These are phyloP conservation scores for Metellina segmentata DNA, from an alignment of 2,888 invertebrate genomes.

Conservation along the genomic window DNA sequence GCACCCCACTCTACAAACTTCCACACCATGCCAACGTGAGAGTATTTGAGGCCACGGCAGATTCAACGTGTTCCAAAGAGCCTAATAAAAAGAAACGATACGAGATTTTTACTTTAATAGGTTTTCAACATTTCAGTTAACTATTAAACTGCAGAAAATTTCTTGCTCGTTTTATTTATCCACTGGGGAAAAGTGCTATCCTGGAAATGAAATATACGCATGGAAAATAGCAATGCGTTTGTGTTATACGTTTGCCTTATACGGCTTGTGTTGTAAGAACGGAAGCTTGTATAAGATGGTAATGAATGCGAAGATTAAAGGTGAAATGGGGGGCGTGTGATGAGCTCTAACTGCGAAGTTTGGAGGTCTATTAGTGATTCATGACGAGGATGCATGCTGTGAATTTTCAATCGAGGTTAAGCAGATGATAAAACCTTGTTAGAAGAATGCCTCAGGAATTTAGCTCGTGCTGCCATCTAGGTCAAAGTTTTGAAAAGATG, in stretches of 20 bases:
- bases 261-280: neutral
- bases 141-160: too few relatives aligned
- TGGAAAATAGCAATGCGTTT: too few relatives aligned
- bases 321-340: slow-evolving; percentile 13
- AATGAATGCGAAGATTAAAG: slow-evolving; percentile 21
- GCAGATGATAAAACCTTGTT: neutral
- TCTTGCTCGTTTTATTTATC: too few relatives aligned
- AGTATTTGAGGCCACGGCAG: too few relatives aligned
- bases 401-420: slow-evolving; percentile 41
- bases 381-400: slow-evolving; percentile 17
- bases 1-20: too few relatives aligned
- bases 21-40: too few relatives aligned
- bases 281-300: slow-evolving; percentile 6
- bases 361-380: slow-evolving; percentile 3
- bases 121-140: too few relatives aligned
- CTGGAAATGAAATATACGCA: too few relatives aligned
- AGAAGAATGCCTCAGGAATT: neutral
- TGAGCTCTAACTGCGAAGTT: neutral
- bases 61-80: too few relatives aligned
- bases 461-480: slow-evolving; percentile 21
- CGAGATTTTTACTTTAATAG: too few relatives aligned
- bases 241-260: neutral
- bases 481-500: neutral
- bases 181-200: too few relatives aligned
- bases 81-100: too few relatives aligned